Base-by-base conservation (phyloP, 2,797 vertebrate genomes). In the Chromobotia macracanthus region DNA sequence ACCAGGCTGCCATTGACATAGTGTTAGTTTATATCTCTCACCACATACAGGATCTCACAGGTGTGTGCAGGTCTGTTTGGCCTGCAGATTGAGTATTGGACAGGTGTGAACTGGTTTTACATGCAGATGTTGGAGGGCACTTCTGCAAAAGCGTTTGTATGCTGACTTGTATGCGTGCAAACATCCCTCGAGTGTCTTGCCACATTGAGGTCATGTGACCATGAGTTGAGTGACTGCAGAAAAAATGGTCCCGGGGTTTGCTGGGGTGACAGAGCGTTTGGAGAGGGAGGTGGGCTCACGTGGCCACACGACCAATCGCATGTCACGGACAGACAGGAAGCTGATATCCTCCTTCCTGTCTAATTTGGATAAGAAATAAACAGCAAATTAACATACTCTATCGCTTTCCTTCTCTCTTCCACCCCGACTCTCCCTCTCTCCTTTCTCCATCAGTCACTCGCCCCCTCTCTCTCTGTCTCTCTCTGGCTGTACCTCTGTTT, bases 161-260 rank as follows among this genome's bases (percentile, higher is more conserved):
- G 1, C 35, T 46, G 13, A 58, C 63, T 25, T 7, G 63, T 48
- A 60, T 28, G 23, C 18, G 48, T 25, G 19, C 31, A 75, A 67
- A 60, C 60, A 53, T 65, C 51, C 31, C 67, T 65, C 35, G 18
- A 77, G 9, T 63, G 16, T 73, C 4, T 60, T 68, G 58, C 72
- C 61, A 41, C 56, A 71, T 16, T 64, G 46, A 46, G 69, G 53
- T 82, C 71, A 77, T 11, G 35, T 80, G 80, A 64, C 44, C 67
- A 28, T 21, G 6, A 10, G 28, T n/a, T 68, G 44, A 38, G 74
- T 78, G 77, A 66, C 73, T 84, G 77, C 72, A 82, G 70, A 72
- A 83, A 81, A 82, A 76, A 75, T 75, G 3, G 71, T 82, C 80
- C 79, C 15, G n/a, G 75, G 9, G 78, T 84, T 87, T 85, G 83